phyloP scores from a whole-genome alignment of 2,797 vertebrate species.

The Ceryle rudis region DNA sequence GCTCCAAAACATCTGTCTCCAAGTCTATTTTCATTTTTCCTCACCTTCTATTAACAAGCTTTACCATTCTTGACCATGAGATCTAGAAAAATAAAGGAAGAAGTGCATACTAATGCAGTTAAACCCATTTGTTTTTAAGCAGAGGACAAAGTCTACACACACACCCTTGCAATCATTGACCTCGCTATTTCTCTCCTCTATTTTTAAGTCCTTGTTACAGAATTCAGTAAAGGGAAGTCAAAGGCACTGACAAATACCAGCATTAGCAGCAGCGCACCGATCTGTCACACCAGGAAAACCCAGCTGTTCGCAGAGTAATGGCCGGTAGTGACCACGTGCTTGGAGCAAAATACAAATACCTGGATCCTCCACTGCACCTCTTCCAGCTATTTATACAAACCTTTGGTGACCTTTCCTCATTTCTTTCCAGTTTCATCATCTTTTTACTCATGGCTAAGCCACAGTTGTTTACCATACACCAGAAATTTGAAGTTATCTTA shows the following conservation, averaged over 20 bases:
- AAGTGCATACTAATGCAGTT: background rate
- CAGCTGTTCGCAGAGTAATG: background rate
- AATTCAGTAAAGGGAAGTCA: background rate
- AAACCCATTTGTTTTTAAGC: background rate
- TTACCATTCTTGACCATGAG: background rate
- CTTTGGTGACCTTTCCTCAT: background rate
- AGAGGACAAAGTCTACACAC: background rate
- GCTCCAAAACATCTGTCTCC: background rate
- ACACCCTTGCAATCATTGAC: background rate
- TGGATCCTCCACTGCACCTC: background rate
- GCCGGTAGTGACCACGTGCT: background rate
- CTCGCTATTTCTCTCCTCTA: background rate
- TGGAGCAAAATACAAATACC: background rate
- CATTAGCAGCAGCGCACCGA: background rate
- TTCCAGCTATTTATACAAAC: background rate
- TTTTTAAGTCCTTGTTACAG: background rate
- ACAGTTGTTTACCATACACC: background rate
- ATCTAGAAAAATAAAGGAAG: background rate
- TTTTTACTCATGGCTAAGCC: background rate
- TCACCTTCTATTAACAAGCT: background rate
- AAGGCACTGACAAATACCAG: background rate
- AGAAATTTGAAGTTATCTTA: background rate
- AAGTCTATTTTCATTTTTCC: background rate
- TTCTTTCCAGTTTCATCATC: background rate
- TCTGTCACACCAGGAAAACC: background rate